Evolutionary conservation across 1,140 invertebrate species (phyloP), one percentile per base, ranked within the genome.

Genomic region (Sipha flava): DNA sequence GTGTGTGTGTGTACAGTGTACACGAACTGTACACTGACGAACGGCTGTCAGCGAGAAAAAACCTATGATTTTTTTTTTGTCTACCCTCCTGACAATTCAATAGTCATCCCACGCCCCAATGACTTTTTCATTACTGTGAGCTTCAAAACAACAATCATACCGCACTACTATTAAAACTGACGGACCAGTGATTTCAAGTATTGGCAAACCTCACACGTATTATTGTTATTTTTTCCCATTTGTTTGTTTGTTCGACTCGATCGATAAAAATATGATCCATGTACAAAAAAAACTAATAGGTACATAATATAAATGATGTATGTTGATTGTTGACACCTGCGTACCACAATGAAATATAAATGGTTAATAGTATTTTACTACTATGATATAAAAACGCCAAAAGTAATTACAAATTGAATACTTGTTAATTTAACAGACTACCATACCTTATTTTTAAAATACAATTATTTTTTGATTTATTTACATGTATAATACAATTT

Each of bases 51-150:
- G 21, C 14, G 16, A 77, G 10, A 10, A 54, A 75, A 77, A 57
- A 73, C 10, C 4, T 40, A 43, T 54, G 21, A 59, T 43, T 59
- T 40, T 77, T 23, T 77, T 16, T 57, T 14, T 73, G 10, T 16
- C 29, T 16, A 23, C 49, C 73, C 31, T 34, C 52, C n/a, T 23
- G 18, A 75, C 70, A 59, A 77, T 57, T 77, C 73, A 77, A 77
- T 43, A 77, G 73, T 77, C 73, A 77, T 77, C 34, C 73, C 43
- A 77, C 52, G 73, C 49, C 73, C 34, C 52, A 29, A 77, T 77
- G 73, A 77, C 73, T 77, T 77, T 77, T 77, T 77, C 73, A 77
- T 77, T 77, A 77, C 34, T 59, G 34, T 14, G 18, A 29, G 29
- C 66, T 47, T 43, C 40, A 77, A 57, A 77, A 57, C 21, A 43